Conservation (phyloP, 1,140 invertebrate species). For the Gonioctena quinquepunctata region DNA sequence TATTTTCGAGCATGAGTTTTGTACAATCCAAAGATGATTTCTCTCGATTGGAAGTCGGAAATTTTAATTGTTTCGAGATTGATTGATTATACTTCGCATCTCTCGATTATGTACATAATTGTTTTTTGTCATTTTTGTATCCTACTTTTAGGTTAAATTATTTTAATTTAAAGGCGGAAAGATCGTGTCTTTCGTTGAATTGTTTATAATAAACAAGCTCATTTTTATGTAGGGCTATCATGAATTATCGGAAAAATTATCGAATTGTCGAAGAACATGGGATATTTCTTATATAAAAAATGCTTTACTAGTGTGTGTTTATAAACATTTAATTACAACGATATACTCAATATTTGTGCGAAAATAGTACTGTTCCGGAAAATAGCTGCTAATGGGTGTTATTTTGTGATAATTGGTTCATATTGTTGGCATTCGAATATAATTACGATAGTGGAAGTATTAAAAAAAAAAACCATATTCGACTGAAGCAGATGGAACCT, state of each 20-base stretch:
- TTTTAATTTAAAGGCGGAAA: background rate
- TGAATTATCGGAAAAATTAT: background rate
- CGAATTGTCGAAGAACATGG: background rate
- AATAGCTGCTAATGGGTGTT: background rate
- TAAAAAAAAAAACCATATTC: too few species aligned
- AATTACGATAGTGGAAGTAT: too few species aligned
- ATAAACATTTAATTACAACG: conserved; percentile 35
- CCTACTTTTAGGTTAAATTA: background rate
- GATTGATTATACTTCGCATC: background rate
- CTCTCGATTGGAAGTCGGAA: conserved; percentile 1
- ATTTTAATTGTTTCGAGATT: background rate
- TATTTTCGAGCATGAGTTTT: conserved; percentile 48
- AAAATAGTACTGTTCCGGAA: conserved; percentile 23
- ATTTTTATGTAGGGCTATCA: conserved; percentile 12
- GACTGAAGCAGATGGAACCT: too few species aligned
- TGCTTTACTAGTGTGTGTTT: conserved; percentile 17
- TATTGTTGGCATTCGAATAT: too few species aligned
- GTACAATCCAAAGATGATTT: conserved; percentile 50
- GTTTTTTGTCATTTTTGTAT: background rate
- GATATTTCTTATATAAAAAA: conserved; percentile 4
- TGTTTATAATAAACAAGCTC: conserved; percentile 29
- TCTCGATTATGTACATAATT: background rate
- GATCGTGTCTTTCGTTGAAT: background rate
- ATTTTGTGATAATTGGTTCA: background rate
- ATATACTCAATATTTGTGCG: conserved; percentile 45